Percentiles rank a stretch among this genome's conserved stretches.
These are phyloP conservation scores for Heliconius hermathena DNA, from an alignment of 1,140 invertebrate species.

Conservation along the genomic window DNA sequence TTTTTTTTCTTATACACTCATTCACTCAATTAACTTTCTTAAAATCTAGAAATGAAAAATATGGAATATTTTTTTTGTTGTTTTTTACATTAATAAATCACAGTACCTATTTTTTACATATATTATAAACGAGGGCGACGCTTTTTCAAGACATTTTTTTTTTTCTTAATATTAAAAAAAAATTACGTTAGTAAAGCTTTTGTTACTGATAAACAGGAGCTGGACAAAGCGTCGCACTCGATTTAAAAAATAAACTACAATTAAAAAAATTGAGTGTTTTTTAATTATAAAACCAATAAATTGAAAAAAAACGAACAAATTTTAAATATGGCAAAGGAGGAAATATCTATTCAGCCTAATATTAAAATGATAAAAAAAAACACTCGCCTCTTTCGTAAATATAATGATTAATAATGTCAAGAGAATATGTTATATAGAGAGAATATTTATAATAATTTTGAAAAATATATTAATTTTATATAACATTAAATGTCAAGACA, in stretches of 20 bases:
- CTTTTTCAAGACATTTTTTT: slow-evolving; percentile 19
- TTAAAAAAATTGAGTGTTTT: slow-evolving; percentile 20
- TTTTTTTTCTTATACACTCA: slow-evolving; percentile 24
- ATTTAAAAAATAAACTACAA: slow-evolving; percentile 22
- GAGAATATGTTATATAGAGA: background rate
- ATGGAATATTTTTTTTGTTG: slow-evolving; percentile 37
- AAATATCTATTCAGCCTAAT: slow-evolving; percentile 2
- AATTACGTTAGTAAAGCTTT: slow-evolving; percentile 38
- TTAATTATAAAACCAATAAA: background rate
- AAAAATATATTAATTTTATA: slow-evolving; percentile 1
- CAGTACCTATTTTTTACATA: slow-evolving; percentile 32
- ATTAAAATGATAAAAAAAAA: slow-evolving; percentile 18
- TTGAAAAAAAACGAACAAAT: background rate
- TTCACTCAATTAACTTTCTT: slow-evolving; percentile 30
- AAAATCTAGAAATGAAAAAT: slow-evolving; percentile 37
- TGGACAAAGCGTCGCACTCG: slow-evolving; percentile 35
- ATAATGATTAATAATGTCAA: background rate
- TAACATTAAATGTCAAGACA: background rate
- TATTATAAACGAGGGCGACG: slow-evolving; percentile 16
- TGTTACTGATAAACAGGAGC: slow-evolving; percentile 31
- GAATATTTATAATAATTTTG: background rate
- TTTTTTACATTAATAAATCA: slow-evolving; percentile 42
- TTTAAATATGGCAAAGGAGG: background rate
- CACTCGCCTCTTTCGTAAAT: background rate
- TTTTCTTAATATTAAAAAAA: slow-evolving; percentile 29